Evolutionary conservation across 2,888 invertebrate genomes (phyloP).

Genomic region (Salpingus planirostris): DNA sequence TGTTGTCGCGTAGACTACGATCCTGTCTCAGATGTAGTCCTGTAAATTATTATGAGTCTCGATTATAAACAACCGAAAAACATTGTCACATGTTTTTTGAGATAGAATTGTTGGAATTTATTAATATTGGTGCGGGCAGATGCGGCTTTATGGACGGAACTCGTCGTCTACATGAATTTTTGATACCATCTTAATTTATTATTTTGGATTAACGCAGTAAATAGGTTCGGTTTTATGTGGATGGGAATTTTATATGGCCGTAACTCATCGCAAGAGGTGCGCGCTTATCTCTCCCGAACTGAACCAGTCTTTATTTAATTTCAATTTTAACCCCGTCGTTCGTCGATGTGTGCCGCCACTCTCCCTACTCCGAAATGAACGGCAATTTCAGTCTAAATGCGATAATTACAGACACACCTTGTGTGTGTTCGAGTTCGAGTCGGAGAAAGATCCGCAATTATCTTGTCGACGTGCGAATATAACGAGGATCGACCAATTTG

Average conservation of each 20-base stretch:
- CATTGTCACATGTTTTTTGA: conserved; percentile 27
- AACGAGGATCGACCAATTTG: too few species aligned
- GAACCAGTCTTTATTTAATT: too few species aligned
- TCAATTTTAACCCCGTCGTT: too few species aligned
- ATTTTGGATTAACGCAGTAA: conserved; percentile 10
- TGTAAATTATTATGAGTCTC: conserved; percentile 29
- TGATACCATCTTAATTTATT: conserved; percentile 15
- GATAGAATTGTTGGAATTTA: conserved; percentile 30
- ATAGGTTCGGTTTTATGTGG: conserved; percentile 4
- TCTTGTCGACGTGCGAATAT: too few species aligned
- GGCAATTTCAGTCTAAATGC: too few species aligned
- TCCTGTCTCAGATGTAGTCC: conserved; percentile 29
- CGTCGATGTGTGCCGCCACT: too few species aligned
- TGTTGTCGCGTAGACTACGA: conserved; percentile 30
- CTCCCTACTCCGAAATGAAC: too few species aligned
- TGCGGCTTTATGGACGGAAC: conserved; percentile 19
- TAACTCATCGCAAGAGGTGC: conserved; percentile 8
- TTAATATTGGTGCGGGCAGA: conserved; percentile 25
- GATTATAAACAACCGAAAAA: conserved; percentile 30
- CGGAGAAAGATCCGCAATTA: too few species aligned
- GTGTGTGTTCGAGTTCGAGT: too few species aligned
- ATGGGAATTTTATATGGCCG: background rate
- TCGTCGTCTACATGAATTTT: conserved; percentile 11
- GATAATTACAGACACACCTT: too few species aligned
- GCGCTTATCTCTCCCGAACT: too few species aligned